phyloP scores from a whole-genome alignment of 2,797 vertebrate genomes.

The Clangula hyemalis region DNA sequence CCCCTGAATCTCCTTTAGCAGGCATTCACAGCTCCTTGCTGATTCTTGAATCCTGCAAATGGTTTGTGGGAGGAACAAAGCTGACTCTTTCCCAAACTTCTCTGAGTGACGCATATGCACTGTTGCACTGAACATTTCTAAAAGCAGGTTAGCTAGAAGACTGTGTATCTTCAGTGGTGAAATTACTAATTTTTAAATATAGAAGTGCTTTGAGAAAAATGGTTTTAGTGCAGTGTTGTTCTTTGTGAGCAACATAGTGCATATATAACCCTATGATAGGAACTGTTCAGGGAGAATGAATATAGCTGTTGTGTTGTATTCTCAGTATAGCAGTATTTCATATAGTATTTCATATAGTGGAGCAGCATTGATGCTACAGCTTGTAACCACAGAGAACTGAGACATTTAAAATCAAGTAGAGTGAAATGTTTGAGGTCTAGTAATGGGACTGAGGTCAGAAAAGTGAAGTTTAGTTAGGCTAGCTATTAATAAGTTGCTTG shows the following conservation, averaged over 20 bases:
- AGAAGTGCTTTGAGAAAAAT: not conserved
- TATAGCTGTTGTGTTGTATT: not conserved
- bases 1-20: not conserved
- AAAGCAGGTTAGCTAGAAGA: not conserved
- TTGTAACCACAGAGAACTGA: not conserved
- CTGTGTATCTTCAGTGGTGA: not conserved
- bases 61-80: not conserved
- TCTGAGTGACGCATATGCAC: accelerated
- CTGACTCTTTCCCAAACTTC: not conserved
- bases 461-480: not conserved
- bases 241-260: not conserved
- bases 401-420: not conserved
- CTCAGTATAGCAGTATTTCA: not conserved
- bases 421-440: not conserved
- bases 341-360: not conserved
- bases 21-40: not conserved
- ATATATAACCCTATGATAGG: not conserved
- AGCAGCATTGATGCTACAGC: not conserved
- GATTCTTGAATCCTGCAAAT: not conserved
- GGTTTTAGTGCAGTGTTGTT: not conserved
- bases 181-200: not conserved
- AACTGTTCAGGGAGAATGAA: not conserved
- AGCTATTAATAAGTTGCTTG: not conserved
- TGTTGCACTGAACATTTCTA: not conserved
- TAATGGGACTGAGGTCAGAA: not conserved